Conservation (phyloP, 2,113 vertebrate genomes). For the Dicrurus megarhynchus region DNA sequence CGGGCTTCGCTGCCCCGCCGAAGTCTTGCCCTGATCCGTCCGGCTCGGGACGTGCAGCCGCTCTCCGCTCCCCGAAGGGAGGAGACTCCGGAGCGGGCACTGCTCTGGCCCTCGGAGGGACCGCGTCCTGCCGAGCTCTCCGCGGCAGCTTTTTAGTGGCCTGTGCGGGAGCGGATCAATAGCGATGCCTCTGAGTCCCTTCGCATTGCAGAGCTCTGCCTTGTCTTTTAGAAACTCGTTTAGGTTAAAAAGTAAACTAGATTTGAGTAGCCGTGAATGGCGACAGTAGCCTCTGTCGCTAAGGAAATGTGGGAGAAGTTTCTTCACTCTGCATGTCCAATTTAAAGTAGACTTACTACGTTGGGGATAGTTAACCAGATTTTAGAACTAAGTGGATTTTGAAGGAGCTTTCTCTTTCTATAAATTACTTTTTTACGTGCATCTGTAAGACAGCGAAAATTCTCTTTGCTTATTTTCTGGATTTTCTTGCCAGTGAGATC, state of each 20-base stretch:
- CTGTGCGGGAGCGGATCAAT: background rate
- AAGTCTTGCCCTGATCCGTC: background rate
- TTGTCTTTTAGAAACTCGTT: background rate
- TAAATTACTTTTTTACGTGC: background rate
- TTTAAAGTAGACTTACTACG: background rate
- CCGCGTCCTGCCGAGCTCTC: background rate
- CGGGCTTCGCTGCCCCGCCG: background rate
- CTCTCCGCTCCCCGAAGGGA: background rate
- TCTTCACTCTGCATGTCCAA: accelerated
- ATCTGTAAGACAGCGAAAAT: background rate
- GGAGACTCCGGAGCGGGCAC: background rate
- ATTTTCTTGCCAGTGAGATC: background rate
- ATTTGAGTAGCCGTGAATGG: background rate
- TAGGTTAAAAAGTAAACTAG: background rate
- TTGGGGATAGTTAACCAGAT: background rate
- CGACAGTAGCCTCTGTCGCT: background rate
- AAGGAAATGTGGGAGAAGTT: background rate
- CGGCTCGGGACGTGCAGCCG: background rate
- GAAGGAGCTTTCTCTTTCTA: background rate
- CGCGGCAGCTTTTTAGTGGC: background rate
- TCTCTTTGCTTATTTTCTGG: background rate
- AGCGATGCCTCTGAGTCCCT: background rate
- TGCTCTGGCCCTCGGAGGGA: background rate
- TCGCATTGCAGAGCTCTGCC: background rate
- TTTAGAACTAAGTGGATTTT: background rate